phyloP scores from a whole-genome alignment of 2,113 vertebrate species.

The Eurypyga helias region DNA sequence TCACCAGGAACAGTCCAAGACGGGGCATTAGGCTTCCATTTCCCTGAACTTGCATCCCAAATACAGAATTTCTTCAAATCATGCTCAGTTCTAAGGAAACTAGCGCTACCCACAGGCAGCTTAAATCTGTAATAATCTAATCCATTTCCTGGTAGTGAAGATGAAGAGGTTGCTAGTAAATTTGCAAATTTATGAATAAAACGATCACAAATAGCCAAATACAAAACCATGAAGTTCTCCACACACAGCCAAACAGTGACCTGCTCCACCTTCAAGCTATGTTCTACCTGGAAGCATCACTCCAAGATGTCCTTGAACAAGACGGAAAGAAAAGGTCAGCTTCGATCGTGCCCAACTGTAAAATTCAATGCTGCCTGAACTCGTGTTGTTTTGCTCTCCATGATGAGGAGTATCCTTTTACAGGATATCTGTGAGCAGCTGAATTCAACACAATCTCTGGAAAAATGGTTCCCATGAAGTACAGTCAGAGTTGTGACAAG shows the following conservation, averaged over 20 bases:
- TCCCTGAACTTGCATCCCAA: neutral
- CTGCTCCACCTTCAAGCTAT: neutral
- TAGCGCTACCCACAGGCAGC: neutral
- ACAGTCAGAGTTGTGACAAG: neutral
- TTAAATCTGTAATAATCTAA: neutral
- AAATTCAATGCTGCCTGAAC: neutral
- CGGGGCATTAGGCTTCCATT: neutral
- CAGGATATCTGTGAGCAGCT: neutral
- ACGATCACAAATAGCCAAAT: neutral
- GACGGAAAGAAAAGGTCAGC: neutral
- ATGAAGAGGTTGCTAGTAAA: neutral
- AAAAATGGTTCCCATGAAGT: neutral
- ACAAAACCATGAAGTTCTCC: neutral
- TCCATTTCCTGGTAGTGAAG: neutral
- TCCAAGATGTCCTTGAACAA: neutral
- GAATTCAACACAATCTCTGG: neutral
- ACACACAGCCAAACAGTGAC: neutral
- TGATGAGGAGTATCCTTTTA: neutral
- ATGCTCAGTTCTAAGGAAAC: neutral
- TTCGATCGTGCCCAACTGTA: neutral
- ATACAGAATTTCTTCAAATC: neutral
- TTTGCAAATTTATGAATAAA: neutral
- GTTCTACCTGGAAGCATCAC: neutral
- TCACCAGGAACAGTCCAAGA: neutral
- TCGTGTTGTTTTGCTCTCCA: rapidly evolving